phyloP scores from a whole-genome alignment of 2,113 vertebrate species.

The Spheniscus mendiculus region DNA sequence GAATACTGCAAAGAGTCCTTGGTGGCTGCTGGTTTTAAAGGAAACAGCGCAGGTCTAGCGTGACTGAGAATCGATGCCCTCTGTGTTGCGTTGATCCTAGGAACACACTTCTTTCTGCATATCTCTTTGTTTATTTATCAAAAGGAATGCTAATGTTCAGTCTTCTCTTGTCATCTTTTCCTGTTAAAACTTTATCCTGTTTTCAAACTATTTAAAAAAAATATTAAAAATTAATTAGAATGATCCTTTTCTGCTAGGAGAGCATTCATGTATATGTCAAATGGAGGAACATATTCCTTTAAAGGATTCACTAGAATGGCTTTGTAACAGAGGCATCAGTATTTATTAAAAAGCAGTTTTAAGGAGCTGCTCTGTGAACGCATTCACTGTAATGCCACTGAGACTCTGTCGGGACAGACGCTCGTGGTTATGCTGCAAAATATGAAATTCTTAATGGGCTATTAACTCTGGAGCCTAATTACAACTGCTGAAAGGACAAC shows the following conservation, averaged over 20 bases:
- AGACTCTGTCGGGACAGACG: accelerated
- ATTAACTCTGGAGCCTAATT: neutral
- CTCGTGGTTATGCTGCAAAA: neutral
- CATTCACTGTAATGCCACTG: accelerated
- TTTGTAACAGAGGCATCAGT: neutral
- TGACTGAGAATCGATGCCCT: neutral
- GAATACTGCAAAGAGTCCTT: neutral
- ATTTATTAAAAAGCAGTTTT: neutral
- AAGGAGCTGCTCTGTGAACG: neutral
- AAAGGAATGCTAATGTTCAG: neutral
- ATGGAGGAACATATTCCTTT: neutral
- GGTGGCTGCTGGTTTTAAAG: neutral
- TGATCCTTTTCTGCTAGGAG: neutral
- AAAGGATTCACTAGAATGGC: neutral
- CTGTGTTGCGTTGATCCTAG: neutral
- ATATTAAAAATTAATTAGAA: neutral
- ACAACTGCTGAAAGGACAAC: neutral
- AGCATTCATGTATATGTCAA: neutral
- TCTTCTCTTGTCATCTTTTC: neutral
- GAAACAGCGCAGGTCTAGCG: neutral
- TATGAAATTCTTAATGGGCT: neutral
- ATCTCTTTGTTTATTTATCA: neutral
- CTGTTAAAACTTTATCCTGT: neutral
- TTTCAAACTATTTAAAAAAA: neutral
- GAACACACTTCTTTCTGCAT: neutral